These are phyloP conservation scores for Chloromyia formosa DNA, from an alignment of 2,888 invertebrate genomes.

Conservation along the genomic window DNA sequence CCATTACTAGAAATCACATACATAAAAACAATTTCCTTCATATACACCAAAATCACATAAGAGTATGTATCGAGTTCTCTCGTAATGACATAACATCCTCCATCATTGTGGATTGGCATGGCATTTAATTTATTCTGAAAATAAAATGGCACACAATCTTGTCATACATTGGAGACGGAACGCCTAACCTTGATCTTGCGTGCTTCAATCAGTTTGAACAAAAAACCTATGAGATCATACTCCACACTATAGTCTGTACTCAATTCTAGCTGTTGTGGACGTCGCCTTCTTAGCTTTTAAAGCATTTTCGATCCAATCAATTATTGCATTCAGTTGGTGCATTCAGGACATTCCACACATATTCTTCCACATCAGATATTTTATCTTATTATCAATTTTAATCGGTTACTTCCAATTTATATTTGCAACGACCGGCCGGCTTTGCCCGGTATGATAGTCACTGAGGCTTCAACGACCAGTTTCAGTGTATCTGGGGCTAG, in stretches of 20 bases:
- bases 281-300: neutral
- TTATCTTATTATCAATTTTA: too few relatives aligned
- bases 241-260: neutral
- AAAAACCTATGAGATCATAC: neutral
- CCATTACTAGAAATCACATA: neutral
- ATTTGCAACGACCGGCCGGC: too few relatives aligned
- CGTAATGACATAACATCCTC: constrained; percentile 1
- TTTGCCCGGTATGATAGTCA: too few relatives aligned
- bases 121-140: constrained; percentile 6
- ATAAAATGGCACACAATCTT: neutral
- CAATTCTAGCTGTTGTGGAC: too few relatives aligned
- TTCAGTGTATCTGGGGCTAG: too few relatives aligned
- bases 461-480: too few relatives aligned
- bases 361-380: neutral
- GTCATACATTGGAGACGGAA: neutral
- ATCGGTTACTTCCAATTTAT: too few relatives aligned
- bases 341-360: neutral
- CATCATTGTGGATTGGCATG: neutral
- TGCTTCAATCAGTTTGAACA: neutral
- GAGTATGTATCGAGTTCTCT: neutral
- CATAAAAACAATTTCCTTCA: constrained; percentile 2
- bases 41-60: neutral
- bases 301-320: neutral
- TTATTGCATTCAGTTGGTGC: neutral
- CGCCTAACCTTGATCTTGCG: neutral